phyloP scores from a whole-genome alignment of 2,113 vertebrate species.

The Pedetes capensis region DNA sequence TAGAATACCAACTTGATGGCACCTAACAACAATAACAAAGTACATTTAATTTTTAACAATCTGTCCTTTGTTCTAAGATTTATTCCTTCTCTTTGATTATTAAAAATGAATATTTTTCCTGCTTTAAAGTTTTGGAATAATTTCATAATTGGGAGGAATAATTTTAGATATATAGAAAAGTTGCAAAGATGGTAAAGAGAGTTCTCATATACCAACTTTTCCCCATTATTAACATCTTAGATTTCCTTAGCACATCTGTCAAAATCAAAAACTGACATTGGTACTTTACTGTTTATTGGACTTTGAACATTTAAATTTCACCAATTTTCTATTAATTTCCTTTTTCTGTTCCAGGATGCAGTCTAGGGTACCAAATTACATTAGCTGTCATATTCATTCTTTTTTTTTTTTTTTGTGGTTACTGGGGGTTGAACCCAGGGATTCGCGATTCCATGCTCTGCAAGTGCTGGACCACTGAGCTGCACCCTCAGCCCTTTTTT shows the following conservation, averaged over 20 bases:
- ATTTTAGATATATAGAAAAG: no score
- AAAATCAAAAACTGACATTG: not conserved
- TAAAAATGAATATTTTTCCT: not conserved
- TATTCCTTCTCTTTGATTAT: not conserved
- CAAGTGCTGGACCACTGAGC: no score
- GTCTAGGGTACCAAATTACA: not conserved
- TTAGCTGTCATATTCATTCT: not conserved
- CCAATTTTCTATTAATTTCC: not conserved
- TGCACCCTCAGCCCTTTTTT: no score
- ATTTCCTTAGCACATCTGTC: not conserved
- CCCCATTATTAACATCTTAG: not conserved
- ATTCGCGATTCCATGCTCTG: no score
- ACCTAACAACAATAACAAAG: no score
- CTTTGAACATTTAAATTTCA: not conserved
- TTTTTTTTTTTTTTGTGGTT: no score
- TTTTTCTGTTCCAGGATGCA: conserved; percentile 8
- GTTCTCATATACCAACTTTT: not conserved
- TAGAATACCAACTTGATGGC: no score
- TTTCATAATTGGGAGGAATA: not conserved
- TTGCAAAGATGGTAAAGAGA: no score
- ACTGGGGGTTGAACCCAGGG: no score
- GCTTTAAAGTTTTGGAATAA: not conserved
- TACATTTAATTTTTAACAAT: conserved; percentile 16
- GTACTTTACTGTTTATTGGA: not conserved
- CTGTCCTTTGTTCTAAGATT: not conserved